Evolutionary conservation across 2,797 vertebrate genomes (phyloP).

Genomic region (Leuciscus waleckii): DNA sequence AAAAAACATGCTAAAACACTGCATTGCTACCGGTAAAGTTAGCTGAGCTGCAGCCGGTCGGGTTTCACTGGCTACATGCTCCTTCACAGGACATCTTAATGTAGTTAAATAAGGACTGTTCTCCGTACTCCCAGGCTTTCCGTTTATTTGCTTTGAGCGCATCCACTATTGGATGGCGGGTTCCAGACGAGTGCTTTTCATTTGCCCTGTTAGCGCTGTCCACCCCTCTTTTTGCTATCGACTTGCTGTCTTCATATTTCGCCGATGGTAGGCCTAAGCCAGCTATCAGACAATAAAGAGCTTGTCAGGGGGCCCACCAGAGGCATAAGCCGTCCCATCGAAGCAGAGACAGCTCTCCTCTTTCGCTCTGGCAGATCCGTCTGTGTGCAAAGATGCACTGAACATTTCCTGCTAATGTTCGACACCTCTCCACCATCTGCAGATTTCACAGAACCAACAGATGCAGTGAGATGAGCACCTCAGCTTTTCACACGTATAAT

Average conservation of each 20-base stretch:
- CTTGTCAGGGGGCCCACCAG: constrained; percentile 64
- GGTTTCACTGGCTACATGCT: not conserved
- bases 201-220: constrained; percentile 65
- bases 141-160: constrained; percentile 69
- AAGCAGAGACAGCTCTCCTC: constrained; percentile 41
- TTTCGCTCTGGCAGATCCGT: constrained; percentile 34
- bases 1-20: not conserved
- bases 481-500: constrained; percentile 13
- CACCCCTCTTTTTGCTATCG: constrained; percentile 69
- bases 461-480: constrained; percentile 20
- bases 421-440: constrained; percentile 23
- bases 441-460: constrained; percentile 19
- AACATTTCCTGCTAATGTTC: constrained; percentile 38
- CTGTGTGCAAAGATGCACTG: not conserved
- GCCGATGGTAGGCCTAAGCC: constrained; percentile 59
- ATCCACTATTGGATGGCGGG: constrained; percentile 58
- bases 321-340: constrained; percentile 47
- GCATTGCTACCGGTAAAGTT: not conserved
- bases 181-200: constrained; percentile 68
- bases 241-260: constrained; percentile 78
- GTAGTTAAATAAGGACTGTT: constrained; percentile 53
- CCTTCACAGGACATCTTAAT: constrained; percentile 22
- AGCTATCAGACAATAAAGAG: constrained; percentile 72
- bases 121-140: constrained; percentile 42
- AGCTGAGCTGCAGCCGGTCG: not conserved